Conservation (phyloP, 1,140 invertebrate genomes). For the Prorops nasuta region DNA sequence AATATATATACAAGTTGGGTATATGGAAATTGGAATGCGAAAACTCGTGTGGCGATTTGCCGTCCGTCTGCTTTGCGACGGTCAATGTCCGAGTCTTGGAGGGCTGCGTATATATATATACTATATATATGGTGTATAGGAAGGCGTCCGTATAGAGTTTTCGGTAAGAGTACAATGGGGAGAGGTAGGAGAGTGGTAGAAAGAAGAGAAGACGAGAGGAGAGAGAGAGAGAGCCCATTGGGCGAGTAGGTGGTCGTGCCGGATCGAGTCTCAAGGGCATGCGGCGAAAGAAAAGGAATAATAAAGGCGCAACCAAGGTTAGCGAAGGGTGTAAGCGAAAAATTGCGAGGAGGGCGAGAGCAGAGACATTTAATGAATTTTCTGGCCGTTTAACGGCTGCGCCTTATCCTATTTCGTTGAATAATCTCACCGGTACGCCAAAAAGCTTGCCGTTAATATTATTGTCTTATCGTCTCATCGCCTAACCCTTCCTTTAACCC, state of each 20-base stretch:
- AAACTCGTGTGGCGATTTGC: too few relatives aligned
- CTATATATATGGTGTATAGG: too few relatives aligned
- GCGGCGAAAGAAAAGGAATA: conserved; percentile 24
- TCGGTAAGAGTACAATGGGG: too few relatives aligned
- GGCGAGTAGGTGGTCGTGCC: too few relatives aligned
- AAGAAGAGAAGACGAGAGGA: neutral
- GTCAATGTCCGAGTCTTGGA: too few relatives aligned
- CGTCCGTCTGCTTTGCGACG: too few relatives aligned
- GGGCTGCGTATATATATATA: too few relatives aligned
- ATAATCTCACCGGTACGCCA: conserved; percentile 28
- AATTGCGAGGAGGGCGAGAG: conserved; percentile 7
- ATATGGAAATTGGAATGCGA: too few relatives aligned
- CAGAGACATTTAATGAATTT: conserved; percentile 4
- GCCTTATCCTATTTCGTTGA: conserved; percentile 32
- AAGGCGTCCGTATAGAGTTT: too few relatives aligned
- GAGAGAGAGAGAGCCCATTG: too few relatives aligned
- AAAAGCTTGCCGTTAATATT: conserved; percentile 32
- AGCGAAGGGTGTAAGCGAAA: too few relatives aligned
- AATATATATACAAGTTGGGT: too few relatives aligned
- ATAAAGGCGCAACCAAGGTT: conserved; percentile 23
- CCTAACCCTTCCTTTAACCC: neutral
- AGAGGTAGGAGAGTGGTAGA: neutral
- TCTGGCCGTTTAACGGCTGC: conserved; percentile 25
- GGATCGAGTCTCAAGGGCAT: conserved; percentile 44
- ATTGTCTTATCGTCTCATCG: conserved; percentile 25